These are phyloP conservation scores for Pristiophorus japonicus DNA, from an alignment of 2,113 vertebrate genomes.

Conservation along the genomic window DNA sequence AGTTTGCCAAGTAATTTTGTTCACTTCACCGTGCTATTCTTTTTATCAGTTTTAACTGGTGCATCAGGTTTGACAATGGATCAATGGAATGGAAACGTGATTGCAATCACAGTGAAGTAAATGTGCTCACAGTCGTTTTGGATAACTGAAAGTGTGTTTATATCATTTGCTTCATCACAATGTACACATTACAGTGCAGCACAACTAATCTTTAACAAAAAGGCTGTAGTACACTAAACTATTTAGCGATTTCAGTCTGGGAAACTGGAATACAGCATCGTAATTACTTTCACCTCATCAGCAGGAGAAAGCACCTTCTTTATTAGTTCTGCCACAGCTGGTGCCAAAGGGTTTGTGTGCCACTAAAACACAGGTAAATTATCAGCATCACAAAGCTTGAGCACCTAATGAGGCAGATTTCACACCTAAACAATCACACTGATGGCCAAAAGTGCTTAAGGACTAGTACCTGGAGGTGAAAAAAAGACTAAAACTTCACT, in stretches of 20 bases:
- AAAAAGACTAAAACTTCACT: too few species aligned
- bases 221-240: background rate
- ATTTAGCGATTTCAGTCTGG: background rate
- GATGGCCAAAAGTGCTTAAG: too few species aligned
- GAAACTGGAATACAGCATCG: background rate
- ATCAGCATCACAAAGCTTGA: too few species aligned
- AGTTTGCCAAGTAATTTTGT: background rate
- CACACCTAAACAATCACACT: too few species aligned
- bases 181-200: background rate
- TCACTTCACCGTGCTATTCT: background rate
- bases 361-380: too few species aligned
- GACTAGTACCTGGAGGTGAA: too few species aligned
- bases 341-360: too few species aligned
- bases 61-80: background rate
- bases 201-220: background rate
- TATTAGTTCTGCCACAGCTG: too few species aligned
- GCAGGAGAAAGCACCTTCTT: too few species aligned
- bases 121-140: background rate
- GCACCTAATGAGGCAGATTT: too few species aligned
- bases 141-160: background rate
- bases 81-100: background rate
- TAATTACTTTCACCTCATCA: background rate
- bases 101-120: background rate
- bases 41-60: background rate
- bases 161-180: background rate